Conservation (phyloP, 2,797 vertebrate genomes). For the Setipinna tenuifilis region DNA sequence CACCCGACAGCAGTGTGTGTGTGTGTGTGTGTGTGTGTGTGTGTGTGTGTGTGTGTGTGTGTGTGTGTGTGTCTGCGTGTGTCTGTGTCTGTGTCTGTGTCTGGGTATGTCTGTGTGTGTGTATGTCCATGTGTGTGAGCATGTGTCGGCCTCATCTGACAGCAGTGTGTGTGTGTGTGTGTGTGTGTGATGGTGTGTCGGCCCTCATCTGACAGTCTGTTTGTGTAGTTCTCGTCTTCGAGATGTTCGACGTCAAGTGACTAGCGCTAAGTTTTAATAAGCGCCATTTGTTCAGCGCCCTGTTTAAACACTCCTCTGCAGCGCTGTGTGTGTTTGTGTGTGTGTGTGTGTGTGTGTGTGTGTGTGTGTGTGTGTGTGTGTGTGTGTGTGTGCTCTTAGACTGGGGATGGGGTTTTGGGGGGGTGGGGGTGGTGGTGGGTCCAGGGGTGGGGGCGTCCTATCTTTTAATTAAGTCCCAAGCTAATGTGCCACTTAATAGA, state of each 20-base stretch:
- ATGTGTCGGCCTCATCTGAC: neutral
- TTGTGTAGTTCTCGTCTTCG: slow-evolving; percentile 79
- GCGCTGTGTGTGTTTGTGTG: slow-evolving; percentile 76
- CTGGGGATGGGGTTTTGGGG: too few relatives aligned
- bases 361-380: too few relatives aligned
- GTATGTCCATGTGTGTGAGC: too few relatives aligned
- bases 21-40: too few relatives aligned
- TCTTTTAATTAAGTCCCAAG: slow-evolving; percentile 84
- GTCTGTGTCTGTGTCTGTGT: too few relatives aligned
- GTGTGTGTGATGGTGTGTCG: neutral
- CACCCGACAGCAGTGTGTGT: neutral
- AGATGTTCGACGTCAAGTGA: slow-evolving; percentile 81
- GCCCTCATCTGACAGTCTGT: slow-evolving; percentile 71
- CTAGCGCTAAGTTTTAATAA: slow-evolving; percentile 83
- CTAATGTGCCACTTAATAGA: slow-evolving; percentile 86
- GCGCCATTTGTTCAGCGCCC: slow-evolving; percentile 81
- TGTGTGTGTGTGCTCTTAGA: too few relatives aligned
- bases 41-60: neutral
- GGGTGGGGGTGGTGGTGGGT: neutral
- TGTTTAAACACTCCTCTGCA: slow-evolving; percentile 79
- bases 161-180: neutral
- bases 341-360: too few relatives aligned
- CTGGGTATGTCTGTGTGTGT: slow-evolving; percentile 13
- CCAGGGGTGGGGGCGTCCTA: slow-evolving; percentile 54
- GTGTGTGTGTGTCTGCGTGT: too few relatives aligned